These are phyloP conservation scores for Sebastolobus alascanus DNA, from an alignment of 2,797 vertebrate genomes.

Conservation along the genomic window DNA sequence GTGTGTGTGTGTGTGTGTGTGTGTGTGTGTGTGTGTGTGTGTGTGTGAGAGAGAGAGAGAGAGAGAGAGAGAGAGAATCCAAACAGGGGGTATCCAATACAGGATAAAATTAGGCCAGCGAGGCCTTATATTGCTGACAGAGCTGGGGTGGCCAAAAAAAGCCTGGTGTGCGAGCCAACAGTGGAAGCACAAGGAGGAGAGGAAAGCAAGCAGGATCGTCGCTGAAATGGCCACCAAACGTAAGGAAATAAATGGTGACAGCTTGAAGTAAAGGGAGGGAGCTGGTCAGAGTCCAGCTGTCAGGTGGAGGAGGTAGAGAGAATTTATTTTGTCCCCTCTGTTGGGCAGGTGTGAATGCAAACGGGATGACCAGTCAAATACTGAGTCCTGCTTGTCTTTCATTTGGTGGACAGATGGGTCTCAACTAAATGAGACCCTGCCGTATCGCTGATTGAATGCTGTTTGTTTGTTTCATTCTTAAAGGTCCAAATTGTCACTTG, in stretches of 20 bases:
- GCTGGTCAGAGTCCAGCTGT: slow-evolving; percentile 33
- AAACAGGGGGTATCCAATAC: slow-evolving; percentile 83
- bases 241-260: slow-evolving; percentile 75
- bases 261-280: slow-evolving; percentile 42
- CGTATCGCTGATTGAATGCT: slow-evolving; percentile 54
- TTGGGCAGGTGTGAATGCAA: slow-evolving; percentile 47
- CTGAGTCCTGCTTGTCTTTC: slow-evolving; percentile 52
- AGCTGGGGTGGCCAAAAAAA: slow-evolving; percentile 86
- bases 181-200: slow-evolving; percentile 68
- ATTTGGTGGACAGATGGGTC: slow-evolving; percentile 41
- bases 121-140: slow-evolving; percentile 85
- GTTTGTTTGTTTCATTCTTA: slow-evolving; percentile 33
- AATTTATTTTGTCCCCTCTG: slow-evolving; percentile 22
- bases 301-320: slow-evolving; percentile 16
- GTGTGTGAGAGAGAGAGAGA: background rate
- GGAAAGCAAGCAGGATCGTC: slow-evolving; percentile 61
- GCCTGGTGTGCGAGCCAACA: slow-evolving; percentile 70
- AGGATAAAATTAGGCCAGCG: slow-evolving; percentile 88
- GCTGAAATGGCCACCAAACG: slow-evolving; percentile 88
- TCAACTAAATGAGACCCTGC: slow-evolving; percentile 56
- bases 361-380: slow-evolving; percentile 34
- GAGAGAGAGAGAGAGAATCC: slow-evolving; percentile 32
- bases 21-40: background rate
- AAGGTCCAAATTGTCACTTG: slow-evolving; percentile 1
- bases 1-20: slow-evolving; percentile 41